These are phyloP conservation scores for Homarus gammarus DNA, from an alignment of 2,888 invertebrate genomes.

Conservation along the genomic window DNA sequence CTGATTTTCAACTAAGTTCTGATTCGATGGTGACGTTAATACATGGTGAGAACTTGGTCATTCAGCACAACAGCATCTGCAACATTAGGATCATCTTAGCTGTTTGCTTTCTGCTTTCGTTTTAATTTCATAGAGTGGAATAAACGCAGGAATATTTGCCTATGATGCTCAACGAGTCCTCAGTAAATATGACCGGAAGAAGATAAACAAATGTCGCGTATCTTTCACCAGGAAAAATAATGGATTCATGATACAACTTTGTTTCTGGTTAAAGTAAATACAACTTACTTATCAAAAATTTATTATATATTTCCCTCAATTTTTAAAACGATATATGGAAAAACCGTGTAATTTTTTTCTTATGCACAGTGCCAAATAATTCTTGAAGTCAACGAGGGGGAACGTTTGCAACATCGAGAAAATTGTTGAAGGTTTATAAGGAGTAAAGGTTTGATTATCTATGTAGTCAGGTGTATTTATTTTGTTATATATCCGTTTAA, in stretches of 20 bases:
- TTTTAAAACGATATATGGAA: too few species aligned
- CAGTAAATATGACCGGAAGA: conserved; percentile 3
- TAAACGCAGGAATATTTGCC: conserved; percentile 7
- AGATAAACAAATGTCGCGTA: neutral
- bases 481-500: too few species aligned
- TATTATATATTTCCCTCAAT: too few species aligned
- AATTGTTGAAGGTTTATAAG: too few species aligned
- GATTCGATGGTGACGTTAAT: neutral
- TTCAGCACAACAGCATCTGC: neutral
- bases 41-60: neutral
- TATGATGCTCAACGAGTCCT: conserved; percentile 3
- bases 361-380: too few species aligned
- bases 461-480: too few species aligned
- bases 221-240: neutral
- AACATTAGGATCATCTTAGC: neutral
- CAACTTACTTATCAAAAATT: too few species aligned
- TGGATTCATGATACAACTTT: neutral
- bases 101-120: conserved; percentile 17
- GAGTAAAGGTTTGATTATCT: too few species aligned
- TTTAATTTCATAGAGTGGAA: conserved; percentile 20
- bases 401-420: too few species aligned
- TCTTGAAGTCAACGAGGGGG: too few species aligned
- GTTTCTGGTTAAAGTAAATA: too few species aligned
- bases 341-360: too few species aligned
- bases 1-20: neutral